Conservation (phyloP, 2,888 invertebrate species). For the Coremacera marginata region DNA sequence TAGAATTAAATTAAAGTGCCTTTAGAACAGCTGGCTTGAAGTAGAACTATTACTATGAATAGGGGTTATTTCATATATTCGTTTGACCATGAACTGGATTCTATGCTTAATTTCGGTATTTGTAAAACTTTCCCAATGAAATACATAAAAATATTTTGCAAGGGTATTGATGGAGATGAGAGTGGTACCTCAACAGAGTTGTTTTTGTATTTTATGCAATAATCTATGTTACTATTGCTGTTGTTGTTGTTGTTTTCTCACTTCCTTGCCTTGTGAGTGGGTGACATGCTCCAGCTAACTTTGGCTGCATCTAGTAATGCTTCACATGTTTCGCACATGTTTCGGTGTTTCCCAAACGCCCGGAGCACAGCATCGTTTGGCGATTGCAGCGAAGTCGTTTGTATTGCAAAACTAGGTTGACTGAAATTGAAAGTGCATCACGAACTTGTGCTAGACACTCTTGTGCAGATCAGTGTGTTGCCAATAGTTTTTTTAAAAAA, state of each 20-base stretch:
- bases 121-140: no score
- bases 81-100: no score
- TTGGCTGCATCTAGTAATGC: not conserved
- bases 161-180: no score
- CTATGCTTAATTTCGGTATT: no score
- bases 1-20: no score
- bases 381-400: slow-evolving; percentile 6
- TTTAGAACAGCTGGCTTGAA: not conserved
- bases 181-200: no score
- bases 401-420: slow-evolving; percentile 25
- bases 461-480: no score
- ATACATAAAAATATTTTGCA: no score
- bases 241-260: slow-evolving; percentile 1
- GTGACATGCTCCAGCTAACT: not conserved
- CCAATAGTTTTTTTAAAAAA: no score
- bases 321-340: not conserved
- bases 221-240: not conserved
- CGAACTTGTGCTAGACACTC: not conserved
- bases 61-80: no score
- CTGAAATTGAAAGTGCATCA: slow-evolving; percentile 36
- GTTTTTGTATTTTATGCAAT: no score
- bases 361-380: not conserved
- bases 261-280: slow-evolving; percentile 2
- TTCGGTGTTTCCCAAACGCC: not conserved
- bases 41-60: not conserved